Evolutionary conservation across 2,797 vertebrate genomes (phyloP).

Genomic region (Lates japonicus): DNA sequence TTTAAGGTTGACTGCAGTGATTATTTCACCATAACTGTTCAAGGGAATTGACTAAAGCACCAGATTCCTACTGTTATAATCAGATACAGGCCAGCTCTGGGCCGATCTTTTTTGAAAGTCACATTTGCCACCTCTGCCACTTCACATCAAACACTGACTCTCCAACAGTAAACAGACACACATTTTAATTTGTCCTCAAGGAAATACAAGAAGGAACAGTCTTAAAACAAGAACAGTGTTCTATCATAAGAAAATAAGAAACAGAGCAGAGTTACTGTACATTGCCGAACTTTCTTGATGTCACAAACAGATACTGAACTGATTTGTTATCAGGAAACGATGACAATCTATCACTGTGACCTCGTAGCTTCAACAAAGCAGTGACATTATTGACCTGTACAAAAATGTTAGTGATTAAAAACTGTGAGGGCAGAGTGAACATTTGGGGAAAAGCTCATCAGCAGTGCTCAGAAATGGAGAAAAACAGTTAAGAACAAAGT

Average conservation of each 20-base stretch:
- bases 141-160: constrained; percentile 15
- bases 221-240: constrained; percentile 40
- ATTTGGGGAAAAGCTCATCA: constrained; percentile 22
- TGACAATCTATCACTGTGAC: constrained; percentile 9
- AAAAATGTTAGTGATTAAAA: constrained; percentile 55
- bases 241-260: constrained; percentile 64
- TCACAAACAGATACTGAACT: constrained; percentile 11
- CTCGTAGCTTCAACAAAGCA: constrained; percentile 20
- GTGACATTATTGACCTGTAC: constrained; percentile 47
- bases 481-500: constrained; percentile 2
- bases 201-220: constrained; percentile 54
- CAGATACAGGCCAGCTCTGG: not conserved
- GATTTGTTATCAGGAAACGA: constrained; percentile 2
- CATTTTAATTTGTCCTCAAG: constrained; percentile 61
- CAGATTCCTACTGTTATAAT: not conserved
- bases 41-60: not conserved
- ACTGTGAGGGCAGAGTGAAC: constrained; percentile 15
- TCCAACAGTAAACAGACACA: constrained; percentile 43
- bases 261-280: constrained; percentile 45
- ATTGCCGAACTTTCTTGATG: constrained; percentile 8
- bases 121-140: not conserved
- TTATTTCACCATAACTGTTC: not conserved
- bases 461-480: constrained; percentile 15
- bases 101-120: not conserved
- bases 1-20: not conserved